phyloP scores from a whole-genome alignment of 92 coral and sea anemone species.

The Scolanthus callimorphus region DNA sequence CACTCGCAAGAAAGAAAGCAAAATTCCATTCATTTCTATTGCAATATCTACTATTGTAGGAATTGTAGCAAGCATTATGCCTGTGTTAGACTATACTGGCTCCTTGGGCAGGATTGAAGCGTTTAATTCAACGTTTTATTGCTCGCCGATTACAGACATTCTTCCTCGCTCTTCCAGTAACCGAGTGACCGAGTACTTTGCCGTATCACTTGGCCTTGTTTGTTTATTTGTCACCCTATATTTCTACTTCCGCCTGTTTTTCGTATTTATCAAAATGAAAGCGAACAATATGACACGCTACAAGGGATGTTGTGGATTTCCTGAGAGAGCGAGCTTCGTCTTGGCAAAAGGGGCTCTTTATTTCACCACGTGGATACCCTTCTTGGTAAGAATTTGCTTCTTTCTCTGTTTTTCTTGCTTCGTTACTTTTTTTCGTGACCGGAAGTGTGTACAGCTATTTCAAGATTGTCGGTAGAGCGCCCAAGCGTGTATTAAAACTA shows the following conservation, averaged over 20 bases:
- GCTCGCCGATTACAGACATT: neutral
- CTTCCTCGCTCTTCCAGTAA: neutral
- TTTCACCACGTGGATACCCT: neutral
- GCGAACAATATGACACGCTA: neutral
- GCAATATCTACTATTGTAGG: neutral
- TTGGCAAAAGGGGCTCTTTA: neutral
- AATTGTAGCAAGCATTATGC: neutral
- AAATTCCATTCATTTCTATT: neutral
- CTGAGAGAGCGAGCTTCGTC: neutral
- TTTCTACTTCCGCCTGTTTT: neutral
- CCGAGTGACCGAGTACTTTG: neutral
- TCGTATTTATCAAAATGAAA: neutral
- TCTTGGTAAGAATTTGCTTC: neutral
- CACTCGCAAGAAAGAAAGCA: neutral
- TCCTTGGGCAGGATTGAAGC: neutral
- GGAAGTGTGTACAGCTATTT: too few relatives aligned
- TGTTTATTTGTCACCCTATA: neutral
- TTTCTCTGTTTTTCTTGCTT: too few relatives aligned
- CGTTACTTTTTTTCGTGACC: too few relatives aligned
- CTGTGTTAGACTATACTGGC: neutral
- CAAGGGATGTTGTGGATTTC: slow-evolving; percentile 1
- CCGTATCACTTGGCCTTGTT: neutral
- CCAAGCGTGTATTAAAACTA: too few relatives aligned
- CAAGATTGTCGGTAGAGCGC: too few relatives aligned
- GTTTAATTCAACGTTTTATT: neutral